Conservation (phyloP, 2,888 invertebrate genomes). For the Malacosoma neustria region DNA sequence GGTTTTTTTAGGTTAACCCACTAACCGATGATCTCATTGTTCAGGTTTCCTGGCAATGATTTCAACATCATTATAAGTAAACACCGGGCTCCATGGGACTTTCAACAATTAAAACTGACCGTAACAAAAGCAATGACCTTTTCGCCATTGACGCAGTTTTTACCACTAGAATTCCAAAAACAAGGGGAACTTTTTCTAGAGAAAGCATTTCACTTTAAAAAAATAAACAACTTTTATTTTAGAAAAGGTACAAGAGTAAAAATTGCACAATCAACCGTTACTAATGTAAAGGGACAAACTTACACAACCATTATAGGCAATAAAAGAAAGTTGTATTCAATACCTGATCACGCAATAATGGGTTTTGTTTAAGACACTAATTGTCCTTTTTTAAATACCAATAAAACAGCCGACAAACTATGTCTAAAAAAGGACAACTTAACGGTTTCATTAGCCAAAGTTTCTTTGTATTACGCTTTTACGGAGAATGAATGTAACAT, state of each 20-base stretch:
- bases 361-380: too few species aligned
- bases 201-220: background rate
- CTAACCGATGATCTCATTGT: too few species aligned
- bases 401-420: too few species aligned
- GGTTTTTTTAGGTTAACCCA: too few species aligned
- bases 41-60: too few species aligned
- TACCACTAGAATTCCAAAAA: constrained; percentile 9
- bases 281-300: background rate
- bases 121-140: background rate
- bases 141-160: constrained; percentile 2
- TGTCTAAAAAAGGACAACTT: too few species aligned
- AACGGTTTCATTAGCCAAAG: too few species aligned
- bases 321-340: constrained; percentile 9
- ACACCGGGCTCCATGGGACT: too few species aligned
- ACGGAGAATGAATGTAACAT: too few species aligned
- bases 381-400: too few species aligned
- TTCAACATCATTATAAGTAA: too few species aligned
- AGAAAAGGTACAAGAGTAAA: constrained; percentile 27
- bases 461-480: too few species aligned
- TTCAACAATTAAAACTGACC: background rate
- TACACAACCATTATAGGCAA: background rate
- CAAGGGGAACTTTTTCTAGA: background rate
- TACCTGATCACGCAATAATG: background rate
- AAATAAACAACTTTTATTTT: constrained; percentile 47
- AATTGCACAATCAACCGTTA: constrained; percentile 28